A percentile compares a stretch with the other conserved stretches of the same genome.
phyloP scores from a whole-genome alignment of 1,140 invertebrate species.

The Scaptodrosophila lebanonensis region DNA sequence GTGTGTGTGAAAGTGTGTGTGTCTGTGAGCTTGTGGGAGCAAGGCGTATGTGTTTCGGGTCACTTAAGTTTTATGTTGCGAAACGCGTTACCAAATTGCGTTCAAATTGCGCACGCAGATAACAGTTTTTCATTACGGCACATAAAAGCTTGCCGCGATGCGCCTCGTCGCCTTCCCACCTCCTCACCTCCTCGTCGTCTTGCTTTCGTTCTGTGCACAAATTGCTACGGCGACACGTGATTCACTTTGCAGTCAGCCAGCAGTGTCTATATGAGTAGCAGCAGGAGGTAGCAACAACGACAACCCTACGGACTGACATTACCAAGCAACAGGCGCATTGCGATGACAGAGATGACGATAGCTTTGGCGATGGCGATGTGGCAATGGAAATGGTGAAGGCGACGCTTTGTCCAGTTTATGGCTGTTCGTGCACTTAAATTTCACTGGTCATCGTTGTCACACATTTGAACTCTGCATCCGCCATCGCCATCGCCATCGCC shows the following conservation, averaged over 20 bases:
- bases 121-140: constrained; percentile 74
- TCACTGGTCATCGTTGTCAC: too few relatives aligned
- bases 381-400: too few relatives aligned
- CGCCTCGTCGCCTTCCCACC: too few relatives aligned
- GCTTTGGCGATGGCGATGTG: too few relatives aligned
- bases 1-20: constrained; percentile 9
- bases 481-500: too few relatives aligned
- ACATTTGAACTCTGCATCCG: too few relatives aligned
- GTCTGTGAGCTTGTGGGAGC: constrained; percentile 2
- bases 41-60: constrained; percentile 56
- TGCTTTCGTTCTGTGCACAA: constrained; percentile 37
- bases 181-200: constrained; percentile 5
- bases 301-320: constrained; percentile 27
- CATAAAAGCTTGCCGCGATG: constrained; percentile 61
- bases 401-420: too few relatives aligned
- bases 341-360: too few relatives aligned
- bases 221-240: constrained; percentile 72
- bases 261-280: constrained; percentile 10
- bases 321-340: too few relatives aligned
- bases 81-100: constrained; percentile 73
- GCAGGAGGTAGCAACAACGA: constrained; percentile 46
- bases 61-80: constrained; percentile 74
- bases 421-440: too few relatives aligned
- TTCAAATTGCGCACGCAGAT: constrained; percentile 73
- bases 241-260: constrained; percentile 62